phyloP scores from a whole-genome alignment of 2,113 vertebrate genomes.

The Uria lomvia region DNA sequence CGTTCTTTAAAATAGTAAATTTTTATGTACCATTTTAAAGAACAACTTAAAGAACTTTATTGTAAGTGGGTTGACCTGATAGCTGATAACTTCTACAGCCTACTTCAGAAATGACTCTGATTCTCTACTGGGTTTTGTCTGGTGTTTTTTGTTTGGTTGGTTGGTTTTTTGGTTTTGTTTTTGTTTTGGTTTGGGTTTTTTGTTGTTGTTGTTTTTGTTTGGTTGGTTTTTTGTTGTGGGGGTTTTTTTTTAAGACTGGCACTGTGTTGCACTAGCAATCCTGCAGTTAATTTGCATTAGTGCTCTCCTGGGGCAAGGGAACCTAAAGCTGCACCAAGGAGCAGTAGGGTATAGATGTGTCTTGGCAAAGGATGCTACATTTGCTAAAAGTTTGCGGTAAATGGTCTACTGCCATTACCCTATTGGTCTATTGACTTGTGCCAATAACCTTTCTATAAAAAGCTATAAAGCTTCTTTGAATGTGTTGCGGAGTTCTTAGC shows the following conservation, averaged over 20 bases:
- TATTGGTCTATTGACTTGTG: not conserved
- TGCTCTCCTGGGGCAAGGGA: not conserved
- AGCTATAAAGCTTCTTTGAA: not conserved
- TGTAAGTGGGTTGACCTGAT: not conserved
- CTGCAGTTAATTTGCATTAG: not conserved
- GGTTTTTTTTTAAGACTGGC: not conserved
- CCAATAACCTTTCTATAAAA: not conserved
- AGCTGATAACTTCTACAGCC: not conserved
- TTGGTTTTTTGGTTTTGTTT: not conserved
- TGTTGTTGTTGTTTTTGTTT: too few relatives aligned
- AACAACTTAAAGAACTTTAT: not conserved
- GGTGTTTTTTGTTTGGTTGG: not conserved
- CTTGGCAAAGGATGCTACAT: not conserved
- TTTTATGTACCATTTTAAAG: not conserved
- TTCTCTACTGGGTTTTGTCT: not conserved
- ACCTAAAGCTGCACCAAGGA: not conserved
- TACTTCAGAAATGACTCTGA: not conserved
- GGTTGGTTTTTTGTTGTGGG: not conserved
- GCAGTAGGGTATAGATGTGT: not conserved
- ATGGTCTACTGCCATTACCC: fast-evolving
- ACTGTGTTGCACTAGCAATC: not conserved
- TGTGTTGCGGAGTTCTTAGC: not conserved
- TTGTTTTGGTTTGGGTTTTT: too few relatives aligned
- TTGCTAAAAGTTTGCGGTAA: not conserved
- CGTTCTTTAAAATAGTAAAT: not conserved